These are phyloP conservation scores for Oscheius myriophilus DNA, from an alignment of 2,888 invertebrate genomes.

Conservation along the genomic window DNA sequence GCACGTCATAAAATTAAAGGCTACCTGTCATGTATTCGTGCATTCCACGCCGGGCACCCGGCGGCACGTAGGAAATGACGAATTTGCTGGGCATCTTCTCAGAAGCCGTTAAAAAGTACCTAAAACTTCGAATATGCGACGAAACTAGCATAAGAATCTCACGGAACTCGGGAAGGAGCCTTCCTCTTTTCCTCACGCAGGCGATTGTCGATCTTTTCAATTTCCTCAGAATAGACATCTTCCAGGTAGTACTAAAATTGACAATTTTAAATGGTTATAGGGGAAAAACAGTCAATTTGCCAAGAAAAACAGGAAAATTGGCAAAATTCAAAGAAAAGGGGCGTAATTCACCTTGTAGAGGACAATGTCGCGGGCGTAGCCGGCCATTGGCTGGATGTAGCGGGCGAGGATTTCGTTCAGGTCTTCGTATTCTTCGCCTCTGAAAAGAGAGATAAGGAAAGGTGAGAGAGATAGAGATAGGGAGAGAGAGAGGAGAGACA, in stretches of 20 bases:
- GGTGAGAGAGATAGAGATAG: too few species aligned
- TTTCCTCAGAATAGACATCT: constrained; percentile 61
- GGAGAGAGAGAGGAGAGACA: too few species aligned
- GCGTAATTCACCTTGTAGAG: constrained; percentile 82
- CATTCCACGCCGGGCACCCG: constrained; percentile 84
- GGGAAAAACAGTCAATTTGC: neutral
- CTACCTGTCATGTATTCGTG: constrained; percentile 87
- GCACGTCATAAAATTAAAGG: constrained; percentile 12
- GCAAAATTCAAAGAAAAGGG: constrained; percentile 77
- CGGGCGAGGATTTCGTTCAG: constrained; percentile 98
- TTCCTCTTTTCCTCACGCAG: constrained; percentile 30
- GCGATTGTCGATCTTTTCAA: constrained; percentile 40
- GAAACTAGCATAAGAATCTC: constrained; percentile 3
- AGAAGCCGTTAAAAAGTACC: constrained; percentile 63
- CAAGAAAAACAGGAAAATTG: constrained; percentile 70
- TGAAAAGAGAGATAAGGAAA: constrained; percentile 72
- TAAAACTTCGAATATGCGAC: constrained; percentile 4
- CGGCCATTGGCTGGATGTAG: constrained; percentile 94
- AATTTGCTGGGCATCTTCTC: constrained; percentile 82
- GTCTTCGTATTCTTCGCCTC: constrained; percentile 86
- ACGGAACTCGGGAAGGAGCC: constrained; percentile 25
- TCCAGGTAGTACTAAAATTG: constrained; percentile 77
- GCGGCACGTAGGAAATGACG: constrained; percentile 82
- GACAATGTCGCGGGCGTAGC: constrained; percentile 87
- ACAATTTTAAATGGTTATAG: too few species aligned